Evolutionary conservation across 1,140 invertebrate species (phyloP).

Genomic region (Drosophila orosa): DNA sequence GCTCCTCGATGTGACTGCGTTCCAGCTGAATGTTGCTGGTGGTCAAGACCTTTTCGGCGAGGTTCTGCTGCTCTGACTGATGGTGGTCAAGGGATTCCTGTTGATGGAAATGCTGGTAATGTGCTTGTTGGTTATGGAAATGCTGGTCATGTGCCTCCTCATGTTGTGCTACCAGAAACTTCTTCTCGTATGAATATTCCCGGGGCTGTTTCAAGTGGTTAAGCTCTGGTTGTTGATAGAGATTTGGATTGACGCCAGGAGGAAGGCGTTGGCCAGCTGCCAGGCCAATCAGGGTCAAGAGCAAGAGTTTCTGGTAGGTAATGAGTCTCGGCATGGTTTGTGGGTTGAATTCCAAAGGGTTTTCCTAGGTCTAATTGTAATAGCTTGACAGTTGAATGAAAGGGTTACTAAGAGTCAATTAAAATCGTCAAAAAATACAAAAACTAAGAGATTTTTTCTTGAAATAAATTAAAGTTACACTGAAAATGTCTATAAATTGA

Average conservation of each 20-base stretch:
- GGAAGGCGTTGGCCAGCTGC: constrained; percentile 85
- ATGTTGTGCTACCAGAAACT: constrained; percentile 8
- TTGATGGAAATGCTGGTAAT: constrained; percentile 84
- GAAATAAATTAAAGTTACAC: background rate
- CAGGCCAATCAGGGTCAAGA: constrained; percentile 1
- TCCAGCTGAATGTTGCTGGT: constrained; percentile 91
- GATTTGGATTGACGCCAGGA: constrained; percentile 88
- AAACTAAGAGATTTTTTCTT: background rate
- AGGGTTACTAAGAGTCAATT: background rate
- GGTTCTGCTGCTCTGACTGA: constrained; percentile 64
- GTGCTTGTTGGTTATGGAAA: no score
- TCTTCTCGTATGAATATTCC: background rate
- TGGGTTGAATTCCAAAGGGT: constrained; percentile 10
- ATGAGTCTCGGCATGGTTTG: constrained; percentile 44
- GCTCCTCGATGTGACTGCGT: constrained; percentile 94
- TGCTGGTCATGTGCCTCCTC: constrained; percentile 84
- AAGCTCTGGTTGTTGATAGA: constrained; percentile 85
- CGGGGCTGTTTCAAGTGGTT: constrained; percentile 70
- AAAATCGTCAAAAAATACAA: accelerated
- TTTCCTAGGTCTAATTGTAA: background rate
- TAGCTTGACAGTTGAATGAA: background rate
- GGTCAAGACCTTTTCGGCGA: constrained; percentile 85
- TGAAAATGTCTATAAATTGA: background rate
- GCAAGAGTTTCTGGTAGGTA: background rate
- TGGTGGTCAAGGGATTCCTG: no score